Percentiles rank a stretch among this genome's conserved stretches.
phyloP scores from a whole-genome alignment of 2,797 vertebrate species.

The Ctenochaetus hawaiiensis region DNA sequence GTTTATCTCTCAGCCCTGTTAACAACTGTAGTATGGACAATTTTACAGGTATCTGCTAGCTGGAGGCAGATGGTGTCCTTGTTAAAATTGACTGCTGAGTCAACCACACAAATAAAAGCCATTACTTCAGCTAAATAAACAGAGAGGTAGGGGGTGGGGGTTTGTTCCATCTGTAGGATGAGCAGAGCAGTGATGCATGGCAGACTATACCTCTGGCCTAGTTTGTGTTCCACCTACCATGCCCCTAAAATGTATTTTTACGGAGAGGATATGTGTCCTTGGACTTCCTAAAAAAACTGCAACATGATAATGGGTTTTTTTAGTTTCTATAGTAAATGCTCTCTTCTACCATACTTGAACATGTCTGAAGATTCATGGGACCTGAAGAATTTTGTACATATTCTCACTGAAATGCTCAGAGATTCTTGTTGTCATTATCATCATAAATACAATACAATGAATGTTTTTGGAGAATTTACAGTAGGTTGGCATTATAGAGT shows the following conservation, averaged over 20 bases:
- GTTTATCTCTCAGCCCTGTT: conserved; percentile 26
- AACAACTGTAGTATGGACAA: conserved; percentile 31
- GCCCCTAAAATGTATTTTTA: conserved; percentile 19
- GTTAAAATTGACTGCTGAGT: conserved; percentile 53
- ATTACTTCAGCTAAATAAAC: conserved; percentile 76
- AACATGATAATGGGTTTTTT: not conserved
- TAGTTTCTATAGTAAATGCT: not conserved
- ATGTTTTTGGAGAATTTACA: not conserved
- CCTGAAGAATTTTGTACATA: too few relatives aligned
- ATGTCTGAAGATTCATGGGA: not conserved
- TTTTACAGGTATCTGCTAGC: conserved; percentile 56
- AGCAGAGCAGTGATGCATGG: conserved; percentile 56
- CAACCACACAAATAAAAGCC: conserved; percentile 64
- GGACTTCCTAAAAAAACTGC: not conserved
- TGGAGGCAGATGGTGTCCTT: conserved; percentile 72
- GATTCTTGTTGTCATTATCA: too few relatives aligned
- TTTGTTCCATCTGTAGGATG: conserved; percentile 57
- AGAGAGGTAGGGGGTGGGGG: conserved; percentile 29
- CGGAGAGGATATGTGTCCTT: not conserved
- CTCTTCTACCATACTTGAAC: not conserved
- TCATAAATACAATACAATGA: too few relatives aligned
- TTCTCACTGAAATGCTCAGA: too few relatives aligned
- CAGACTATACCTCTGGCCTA: conserved; percentile 51
- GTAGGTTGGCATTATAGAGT: not conserved
- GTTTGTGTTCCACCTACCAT: conserved; percentile 43